A percentile compares a stretch with the other conserved stretches of the same genome.
Evolutionary conservation across 1,140 invertebrate genomes (phyloP).

Genomic region (Ephestia elutella): DNA sequence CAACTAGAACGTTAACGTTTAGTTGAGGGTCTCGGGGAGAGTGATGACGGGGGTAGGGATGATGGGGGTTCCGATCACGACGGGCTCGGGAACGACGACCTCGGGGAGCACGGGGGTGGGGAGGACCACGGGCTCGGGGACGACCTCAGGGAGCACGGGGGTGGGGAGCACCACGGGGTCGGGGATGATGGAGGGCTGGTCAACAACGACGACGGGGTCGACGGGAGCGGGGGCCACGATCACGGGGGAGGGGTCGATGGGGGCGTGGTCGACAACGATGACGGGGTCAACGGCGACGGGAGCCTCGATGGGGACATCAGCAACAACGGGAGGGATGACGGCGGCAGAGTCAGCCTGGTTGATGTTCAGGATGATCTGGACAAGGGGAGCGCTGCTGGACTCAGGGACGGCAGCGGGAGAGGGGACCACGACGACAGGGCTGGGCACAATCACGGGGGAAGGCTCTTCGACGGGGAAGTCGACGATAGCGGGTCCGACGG

Average conservation of each 20-base stretch:
- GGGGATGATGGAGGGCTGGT: slow-evolving; percentile 10
- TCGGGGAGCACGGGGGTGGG: not conserved
- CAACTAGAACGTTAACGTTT: not conserved
- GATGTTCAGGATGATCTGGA: slow-evolving; percentile 25
- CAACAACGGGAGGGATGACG: slow-evolving; percentile 6
- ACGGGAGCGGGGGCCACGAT: not conserved
- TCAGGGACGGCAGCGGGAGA: slow-evolving; percentile 6
- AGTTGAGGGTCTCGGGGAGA: slow-evolving; percentile 3
- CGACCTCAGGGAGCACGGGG: slow-evolving; percentile 6
- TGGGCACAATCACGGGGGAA: slow-evolving; percentile 15
- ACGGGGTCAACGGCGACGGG: slow-evolving; percentile 10
- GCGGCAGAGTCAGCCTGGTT: slow-evolving; percentile 12
- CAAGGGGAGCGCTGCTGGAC: slow-evolving; percentile 13
- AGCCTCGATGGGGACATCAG: slow-evolving; percentile 2
- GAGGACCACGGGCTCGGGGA: slow-evolving; percentile 7
- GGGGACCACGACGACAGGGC: slow-evolving; percentile 18
- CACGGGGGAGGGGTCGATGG: slow-evolving; percentile 4
- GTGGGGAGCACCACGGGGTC: slow-evolving; percentile 10
- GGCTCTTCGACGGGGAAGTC: slow-evolving; percentile 7
- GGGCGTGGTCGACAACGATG: not conserved
- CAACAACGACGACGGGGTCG: slow-evolving; percentile 16
- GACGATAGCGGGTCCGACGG: slow-evolving; percentile 18
- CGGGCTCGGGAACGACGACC: slow-evolving; percentile 3
- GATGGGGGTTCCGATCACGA: slow-evolving; percentile 1
- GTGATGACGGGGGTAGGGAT: slow-evolving; percentile 14